Percentiles rank a stretch among this genome's conserved stretches.
phyloP scores from a whole-genome alignment of 1,140 invertebrate genomes.

The Harpegnathos saltator region DNA sequence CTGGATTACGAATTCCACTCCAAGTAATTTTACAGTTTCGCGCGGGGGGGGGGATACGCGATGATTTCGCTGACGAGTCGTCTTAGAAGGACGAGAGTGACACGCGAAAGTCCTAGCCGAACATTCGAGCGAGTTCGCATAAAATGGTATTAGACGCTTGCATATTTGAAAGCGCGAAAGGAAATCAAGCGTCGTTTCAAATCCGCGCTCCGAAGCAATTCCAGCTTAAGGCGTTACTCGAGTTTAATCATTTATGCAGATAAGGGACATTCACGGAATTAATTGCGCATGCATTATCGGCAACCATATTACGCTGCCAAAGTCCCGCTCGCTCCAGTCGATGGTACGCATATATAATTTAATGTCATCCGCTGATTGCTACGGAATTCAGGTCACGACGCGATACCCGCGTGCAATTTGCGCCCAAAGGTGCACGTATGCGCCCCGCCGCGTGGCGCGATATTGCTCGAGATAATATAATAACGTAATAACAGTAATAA shows the following conservation, averaged over 20 bases:
- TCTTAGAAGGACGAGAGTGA: too few relatives aligned
- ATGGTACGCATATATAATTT: constrained; percentile 72
- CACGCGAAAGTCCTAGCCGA: background rate
- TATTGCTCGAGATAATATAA: constrained; percentile 34
- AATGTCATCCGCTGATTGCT: constrained; percentile 71
- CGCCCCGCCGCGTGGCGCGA: constrained; percentile 26
- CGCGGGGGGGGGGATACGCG: too few relatives aligned
- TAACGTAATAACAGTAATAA: constrained; percentile 46
- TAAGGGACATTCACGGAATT: constrained; percentile 58
- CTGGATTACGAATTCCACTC: background rate
- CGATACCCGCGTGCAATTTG: constrained; percentile 67
- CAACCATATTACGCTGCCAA: constrained; percentile 66
- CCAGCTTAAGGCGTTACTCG: constrained; percentile 19
- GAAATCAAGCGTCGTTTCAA: background rate
- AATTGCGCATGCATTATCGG: constrained; percentile 69
- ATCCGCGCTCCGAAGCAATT: constrained; percentile 8
- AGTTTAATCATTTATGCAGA: constrained; percentile 55
- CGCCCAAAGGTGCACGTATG: constrained; percentile 36
- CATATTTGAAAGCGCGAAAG: background rate
- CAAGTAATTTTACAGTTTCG: constrained; percentile 8
- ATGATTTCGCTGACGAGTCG: background rate
- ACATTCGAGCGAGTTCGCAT: background rate
- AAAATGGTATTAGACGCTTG: background rate
- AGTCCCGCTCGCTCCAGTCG: constrained; percentile 49
- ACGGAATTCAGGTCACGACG: constrained; percentile 72